Conservation (phyloP, 2,797 vertebrate species). For the Sebastolobus alascanus region DNA sequence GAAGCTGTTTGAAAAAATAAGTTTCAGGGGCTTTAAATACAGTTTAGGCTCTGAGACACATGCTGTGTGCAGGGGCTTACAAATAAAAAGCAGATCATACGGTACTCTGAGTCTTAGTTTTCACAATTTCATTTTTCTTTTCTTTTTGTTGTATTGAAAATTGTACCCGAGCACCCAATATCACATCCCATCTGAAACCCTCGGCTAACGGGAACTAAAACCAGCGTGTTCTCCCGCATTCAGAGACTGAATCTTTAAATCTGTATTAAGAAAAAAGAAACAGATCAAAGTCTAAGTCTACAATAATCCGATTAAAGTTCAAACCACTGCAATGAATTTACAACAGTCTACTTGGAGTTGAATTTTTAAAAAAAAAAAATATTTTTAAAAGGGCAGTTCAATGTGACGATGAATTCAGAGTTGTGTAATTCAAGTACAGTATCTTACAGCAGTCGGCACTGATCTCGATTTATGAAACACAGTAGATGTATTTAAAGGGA, state of each 20-base stretch:
- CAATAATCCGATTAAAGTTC: constrained; percentile 1
- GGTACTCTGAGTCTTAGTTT: background rate
- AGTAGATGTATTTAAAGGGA: constrained; percentile 64
- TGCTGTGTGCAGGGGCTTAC: background rate
- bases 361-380: background rate
- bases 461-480: constrained; percentile 38
- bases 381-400: background rate
- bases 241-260: background rate
- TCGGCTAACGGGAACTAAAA: background rate
- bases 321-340: background rate
- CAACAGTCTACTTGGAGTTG: background rate
- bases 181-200: background rate
- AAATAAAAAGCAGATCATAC: constrained; percentile 4
- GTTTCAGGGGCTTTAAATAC: constrained; percentile 8
- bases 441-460: background rate
- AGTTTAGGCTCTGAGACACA: constrained; percentile 11
- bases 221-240: background rate
- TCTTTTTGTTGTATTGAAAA: background rate
- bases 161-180: background rate
- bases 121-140: background rate
- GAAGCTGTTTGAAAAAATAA: background rate
- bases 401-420: background rate
- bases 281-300: background rate
- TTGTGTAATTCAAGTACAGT: background rate
- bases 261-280: background rate